Base-by-base conservation (phyloP, 2,888 invertebrate species). In the Chymomyza caudatula region DNA sequence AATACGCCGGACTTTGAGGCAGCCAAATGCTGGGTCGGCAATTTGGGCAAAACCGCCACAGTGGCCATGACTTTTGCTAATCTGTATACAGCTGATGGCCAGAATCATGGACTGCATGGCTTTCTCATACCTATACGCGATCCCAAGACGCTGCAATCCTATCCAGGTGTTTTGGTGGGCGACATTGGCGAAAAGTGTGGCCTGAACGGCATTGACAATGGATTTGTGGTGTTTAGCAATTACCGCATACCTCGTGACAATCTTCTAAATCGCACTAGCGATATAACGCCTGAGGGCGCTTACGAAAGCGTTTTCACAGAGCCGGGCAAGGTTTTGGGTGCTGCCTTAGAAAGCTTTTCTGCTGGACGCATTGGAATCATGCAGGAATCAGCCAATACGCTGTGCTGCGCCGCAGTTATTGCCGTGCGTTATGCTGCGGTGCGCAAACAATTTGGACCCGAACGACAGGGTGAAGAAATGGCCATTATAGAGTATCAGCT, bases 1-100 rank as follows among this genome's bases (percentile, higher is more conserved):
- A 94, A 98, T 89, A 96, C 98, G 0, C 98, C 98, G 0, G 96
- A 97, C 91, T 96, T 98, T 91, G 96, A 98, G 90, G 96, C 98
- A 6, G 96, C 97, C 60, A 99, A 99, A 92, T 97, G 97, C 91
- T 98, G 98, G 98, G 94, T 95, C 84, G 98, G 98, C 80, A 97
- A 97, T 91, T 92, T 96, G 91, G 96, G 96, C 92, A 94, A 95
- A 90, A 95, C 95, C 8, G 96, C 97, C 68, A 97, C 97, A 0
- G 94, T 96, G 86, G 95, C 96, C 0, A 91, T 97, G 69, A 93
- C 97, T 2, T 98, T 97, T 91, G 98, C 98, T 1, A 97, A 97
- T 91, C 92, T 98, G 67, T 94, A 95, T 84, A 96, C 96, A 0
- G 93, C 94, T 0, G 94, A 95, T 88, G 95, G 94, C 0, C 91